Conservation (phyloP, 1,140 invertebrate species). For the Drosophila kurseongensis region DNA sequence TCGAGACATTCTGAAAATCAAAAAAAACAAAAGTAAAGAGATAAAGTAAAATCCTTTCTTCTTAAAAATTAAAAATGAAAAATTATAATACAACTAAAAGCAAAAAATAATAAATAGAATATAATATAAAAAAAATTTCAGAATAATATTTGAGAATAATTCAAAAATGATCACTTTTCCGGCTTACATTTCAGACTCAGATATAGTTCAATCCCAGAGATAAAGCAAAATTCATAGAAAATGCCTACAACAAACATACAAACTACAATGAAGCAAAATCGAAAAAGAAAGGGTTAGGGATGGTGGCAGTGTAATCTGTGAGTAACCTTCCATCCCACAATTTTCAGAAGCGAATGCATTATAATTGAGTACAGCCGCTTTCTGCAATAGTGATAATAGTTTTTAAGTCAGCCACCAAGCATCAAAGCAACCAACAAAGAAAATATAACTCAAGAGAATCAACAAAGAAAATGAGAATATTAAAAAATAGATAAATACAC, state of each 20-base stretch:
- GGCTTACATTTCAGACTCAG: slow-evolving; percentile 60
- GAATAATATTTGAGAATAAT: slow-evolving; percentile 35
- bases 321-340: slow-evolving; percentile 1
- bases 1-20: slow-evolving; percentile 30
- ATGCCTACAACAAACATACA: slow-evolving; percentile 68
- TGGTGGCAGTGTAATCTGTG: background rate
- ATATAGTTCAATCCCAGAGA: slow-evolving; percentile 7
- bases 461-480: slow-evolving; percentile 42
- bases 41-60: slow-evolving; percentile 76
- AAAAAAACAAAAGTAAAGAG: slow-evolving; percentile 27
- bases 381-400: slow-evolving; percentile 85
- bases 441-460: slow-evolving; percentile 57
- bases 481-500: slow-evolving; percentile 59
- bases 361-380: slow-evolving; percentile 80
- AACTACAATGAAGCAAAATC: slow-evolving; percentile 55
- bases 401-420: slow-evolving; percentile 75
- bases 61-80: slow-evolving; percentile 54
- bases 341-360: slow-evolving; percentile 33
- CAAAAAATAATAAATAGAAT: slow-evolving; percentile 18
- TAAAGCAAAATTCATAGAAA: slow-evolving; percentile 57
- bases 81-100: slow-evolving; percentile 31
- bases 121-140: slow-evolving; percentile 12
- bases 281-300: slow-evolving; percentile 31
- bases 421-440: slow-evolving; percentile 52
- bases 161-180: slow-evolving; percentile 42